Evolutionary conservation across 1,140 invertebrate species (phyloP).

Genomic region (Colletes latitarsis): DNA sequence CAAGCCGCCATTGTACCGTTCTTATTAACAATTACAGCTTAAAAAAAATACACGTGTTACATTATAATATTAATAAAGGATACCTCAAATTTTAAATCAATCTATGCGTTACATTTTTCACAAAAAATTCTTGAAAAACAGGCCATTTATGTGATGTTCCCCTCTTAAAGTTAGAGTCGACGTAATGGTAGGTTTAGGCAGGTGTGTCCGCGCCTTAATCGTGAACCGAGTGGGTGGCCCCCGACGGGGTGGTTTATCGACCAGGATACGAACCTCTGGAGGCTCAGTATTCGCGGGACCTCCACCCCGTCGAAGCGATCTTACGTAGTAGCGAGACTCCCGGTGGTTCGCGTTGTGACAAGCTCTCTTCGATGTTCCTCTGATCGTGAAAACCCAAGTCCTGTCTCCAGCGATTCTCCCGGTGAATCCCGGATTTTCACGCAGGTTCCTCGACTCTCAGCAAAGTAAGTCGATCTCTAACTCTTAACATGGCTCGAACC

Average conservation of each 20-base stretch:
- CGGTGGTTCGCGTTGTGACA: conserved; percentile 25
- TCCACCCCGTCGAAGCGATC: conserved; percentile 72
- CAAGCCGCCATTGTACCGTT: too few relatives aligned
- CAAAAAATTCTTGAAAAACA: too few relatives aligned
- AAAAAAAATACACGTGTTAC: too few relatives aligned
- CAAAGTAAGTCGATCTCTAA: conserved; percentile 26
- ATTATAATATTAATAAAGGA: too few relatives aligned
- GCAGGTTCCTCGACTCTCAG: conserved; percentile 3
- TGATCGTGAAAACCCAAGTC: conserved; percentile 3
- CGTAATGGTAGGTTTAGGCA: conserved; percentile 1
- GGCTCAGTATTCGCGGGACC: conserved; percentile 78
- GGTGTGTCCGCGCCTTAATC: conserved; percentile 67
- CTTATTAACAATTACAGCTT: too few relatives aligned
- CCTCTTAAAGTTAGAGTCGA: background rate
- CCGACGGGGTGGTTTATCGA: conserved; percentile 75
- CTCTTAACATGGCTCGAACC: too few relatives aligned
- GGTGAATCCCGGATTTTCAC: conserved; percentile 14
- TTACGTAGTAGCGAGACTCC: conserved; percentile 18
- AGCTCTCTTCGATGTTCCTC: conserved; percentile 14
- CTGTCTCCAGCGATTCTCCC: background rate
- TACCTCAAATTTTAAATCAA: too few relatives aligned
- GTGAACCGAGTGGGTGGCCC: conserved; percentile 62
- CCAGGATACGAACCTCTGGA: conserved; percentile 69
- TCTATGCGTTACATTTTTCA: too few relatives aligned
- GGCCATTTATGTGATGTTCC: too few relatives aligned